Conservation (phyloP, 2,888 invertebrate genomes). For the Megaustenia siamemsis region DNA sequence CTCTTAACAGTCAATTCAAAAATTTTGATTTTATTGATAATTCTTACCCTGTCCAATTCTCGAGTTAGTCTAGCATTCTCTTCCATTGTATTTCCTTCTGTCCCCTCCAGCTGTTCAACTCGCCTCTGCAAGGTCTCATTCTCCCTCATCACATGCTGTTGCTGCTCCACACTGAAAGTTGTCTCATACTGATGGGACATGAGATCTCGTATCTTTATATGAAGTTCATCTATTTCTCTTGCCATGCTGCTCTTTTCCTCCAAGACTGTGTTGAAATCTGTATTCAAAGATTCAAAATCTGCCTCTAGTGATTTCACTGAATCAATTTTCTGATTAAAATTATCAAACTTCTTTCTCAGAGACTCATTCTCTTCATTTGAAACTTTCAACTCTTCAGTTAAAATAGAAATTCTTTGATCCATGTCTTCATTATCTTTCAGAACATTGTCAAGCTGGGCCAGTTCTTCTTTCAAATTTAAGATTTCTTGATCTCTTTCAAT, state of each 20-base stretch:
- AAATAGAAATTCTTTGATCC: neutral
- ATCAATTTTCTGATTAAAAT: slow-evolving; percentile 57
- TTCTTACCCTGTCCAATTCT: slow-evolving; percentile 60
- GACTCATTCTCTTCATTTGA: slow-evolving; percentile 50
- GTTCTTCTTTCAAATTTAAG: slow-evolving; percentile 14
- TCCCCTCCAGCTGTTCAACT: slow-evolving; percentile 69
- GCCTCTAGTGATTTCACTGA: slow-evolving; percentile 61
- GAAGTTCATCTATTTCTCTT: slow-evolving; percentile 75
- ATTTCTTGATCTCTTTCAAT: slow-evolving; percentile 12
- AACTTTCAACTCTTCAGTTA: slow-evolving; percentile 50
- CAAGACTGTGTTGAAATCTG: slow-evolving; percentile 72
- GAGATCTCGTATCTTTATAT: slow-evolving; percentile 65
- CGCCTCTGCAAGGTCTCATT: slow-evolving; percentile 64
- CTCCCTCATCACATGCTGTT: slow-evolving; percentile 67
- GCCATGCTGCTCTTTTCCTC: slow-evolving; percentile 73
- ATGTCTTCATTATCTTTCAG: slow-evolving; percentile 43
- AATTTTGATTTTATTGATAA: neutral
- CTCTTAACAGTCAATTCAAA: neutral
- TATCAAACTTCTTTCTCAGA: slow-evolving; percentile 53
- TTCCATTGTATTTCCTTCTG: slow-evolving; percentile 60
- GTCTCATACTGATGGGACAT: slow-evolving; percentile 53
- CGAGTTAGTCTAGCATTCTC: slow-evolving; percentile 65
- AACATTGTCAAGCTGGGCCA: slow-evolving; percentile 37
- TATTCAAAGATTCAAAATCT: slow-evolving; percentile 70
- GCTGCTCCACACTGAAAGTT: slow-evolving; percentile 62